Conservation (phyloP, 1,140 invertebrate genomes). For the Drosophila sproati region DNA sequence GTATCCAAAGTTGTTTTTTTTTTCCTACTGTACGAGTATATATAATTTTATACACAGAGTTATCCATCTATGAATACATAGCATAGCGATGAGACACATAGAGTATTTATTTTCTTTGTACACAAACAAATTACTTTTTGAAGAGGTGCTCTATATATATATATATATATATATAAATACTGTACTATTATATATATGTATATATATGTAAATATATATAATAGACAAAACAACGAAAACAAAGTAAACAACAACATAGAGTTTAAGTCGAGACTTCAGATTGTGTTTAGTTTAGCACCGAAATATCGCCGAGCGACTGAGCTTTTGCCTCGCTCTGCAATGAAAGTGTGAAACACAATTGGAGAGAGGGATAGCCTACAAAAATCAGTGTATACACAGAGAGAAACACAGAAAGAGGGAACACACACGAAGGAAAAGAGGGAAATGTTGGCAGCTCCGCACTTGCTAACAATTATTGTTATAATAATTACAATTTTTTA, state of each 20-base stretch:
- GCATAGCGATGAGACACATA: conserved; percentile 30
- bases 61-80: conserved; percentile 22
- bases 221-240: background rate
- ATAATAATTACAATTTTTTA: no score
- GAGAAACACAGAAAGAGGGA: background rate
- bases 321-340: background rate
- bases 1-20: conserved; percentile 6
- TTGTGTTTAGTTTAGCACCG: conserved; percentile 28
- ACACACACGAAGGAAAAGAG: background rate
- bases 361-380: background rate
- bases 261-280: background rate
- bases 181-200: background rate
- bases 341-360: conserved; percentile 4
- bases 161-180: background rate
- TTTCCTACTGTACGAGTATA: conserved; percentile 11
- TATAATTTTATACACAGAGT: conserved; percentile 21
- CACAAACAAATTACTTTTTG: conserved; percentile 26
- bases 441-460: background rate
- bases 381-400: background rate
- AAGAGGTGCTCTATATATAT: conserved; percentile 3
- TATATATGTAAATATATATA: background rate
- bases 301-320: conserved; percentile 23
- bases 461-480: no score
- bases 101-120: conserved; percentile 2
- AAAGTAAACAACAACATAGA: conserved; percentile 15